phyloP scores from a whole-genome alignment of 2,888 invertebrate species.

The Xylocampa areola region DNA sequence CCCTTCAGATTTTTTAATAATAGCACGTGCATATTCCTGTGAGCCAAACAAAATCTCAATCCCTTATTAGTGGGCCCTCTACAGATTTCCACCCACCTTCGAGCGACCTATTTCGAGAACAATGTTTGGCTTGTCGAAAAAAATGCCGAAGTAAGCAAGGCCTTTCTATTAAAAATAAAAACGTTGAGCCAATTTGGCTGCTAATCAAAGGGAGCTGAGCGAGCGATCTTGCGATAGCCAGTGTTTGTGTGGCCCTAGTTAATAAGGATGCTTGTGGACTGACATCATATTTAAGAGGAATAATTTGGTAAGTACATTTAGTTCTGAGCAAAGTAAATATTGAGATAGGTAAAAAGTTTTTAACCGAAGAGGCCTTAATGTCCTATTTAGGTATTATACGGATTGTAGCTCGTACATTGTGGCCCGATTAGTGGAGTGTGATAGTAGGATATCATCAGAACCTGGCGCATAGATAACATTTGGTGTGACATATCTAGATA shows the following conservation, averaged over 20 bases:
- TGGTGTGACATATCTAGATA: too few relatives aligned
- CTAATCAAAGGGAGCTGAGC: conserved; percentile 71
- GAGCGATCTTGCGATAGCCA: conserved; percentile 57
- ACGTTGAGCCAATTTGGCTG: conserved; percentile 65
- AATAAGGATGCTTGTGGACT: conserved; percentile 5
- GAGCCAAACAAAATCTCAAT: conserved; percentile 55
- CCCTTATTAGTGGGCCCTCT: conserved; percentile 41
- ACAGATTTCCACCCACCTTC: conserved; percentile 39
- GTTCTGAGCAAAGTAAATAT: background rate
- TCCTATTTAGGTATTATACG: too few relatives aligned
- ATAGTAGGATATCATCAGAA: too few relatives aligned
- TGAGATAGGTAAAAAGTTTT: background rate
- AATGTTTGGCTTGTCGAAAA: conserved; percentile 59
- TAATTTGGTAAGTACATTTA: conserved; percentile 10
- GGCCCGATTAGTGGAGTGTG: too few relatives aligned
- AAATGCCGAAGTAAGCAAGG: conserved; percentile 60
- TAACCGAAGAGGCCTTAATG: too few relatives aligned
- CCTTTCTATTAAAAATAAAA: conserved; percentile 71
- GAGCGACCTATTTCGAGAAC: conserved; percentile 35
- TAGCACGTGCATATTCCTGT: conserved; percentile 41
- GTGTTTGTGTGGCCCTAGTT: conserved; percentile 38
- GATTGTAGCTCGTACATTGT: too few relatives aligned
- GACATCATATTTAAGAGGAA: conserved; percentile 34
- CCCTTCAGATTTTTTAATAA: conserved; percentile 42
- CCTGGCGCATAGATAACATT: too few relatives aligned